Evolutionary conservation across 2,888 invertebrate species (phyloP), one percentile per base, ranked within the genome.

Genomic region (Melikaiella ostensackeni): DNA sequence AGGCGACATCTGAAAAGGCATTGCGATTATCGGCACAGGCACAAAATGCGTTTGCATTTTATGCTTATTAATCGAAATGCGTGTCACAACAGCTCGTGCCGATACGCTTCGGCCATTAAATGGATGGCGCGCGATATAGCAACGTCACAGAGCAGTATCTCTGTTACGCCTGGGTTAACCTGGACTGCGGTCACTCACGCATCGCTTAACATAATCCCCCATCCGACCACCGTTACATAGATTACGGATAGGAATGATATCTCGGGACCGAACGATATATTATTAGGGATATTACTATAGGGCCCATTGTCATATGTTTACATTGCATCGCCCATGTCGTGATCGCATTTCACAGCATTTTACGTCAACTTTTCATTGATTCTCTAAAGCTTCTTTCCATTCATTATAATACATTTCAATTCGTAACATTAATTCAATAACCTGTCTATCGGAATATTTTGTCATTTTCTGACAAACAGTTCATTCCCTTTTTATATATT

Each of bases 161-260:
- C 90, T 85, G 88, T 90, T 87, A 90, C 89, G 89, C 85, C 85
- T 89, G 88, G 89, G 83, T 90, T 87, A 84, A 82, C 87, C 80
- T 85, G 88, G 88, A 90, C 90, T 90, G 89, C 90, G 89, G 88
- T 85, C 86, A 86, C 88, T 90, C 89, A 90, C 88, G 90, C 90
- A 87, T 90, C 89, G 89, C 89, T 90, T 90, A 89, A 89, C 89
- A 89, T 89, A 90, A 90, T 89, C 88, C 86, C 83, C 86, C 81
- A 82, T 84, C 84, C 87, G 82, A 83, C 82, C 83, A 76, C 84
- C 79, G 84, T 86, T 84, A 86, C 86, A 84, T 85, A 88, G 88
- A 89, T 88, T 88, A 88, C 86, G 83, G 83, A 30, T 30, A 30
- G 30, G 4, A 84, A 86, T 86, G 62, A n/a, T 57, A 66, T 38